Evolutionary conservation across 2,888 invertebrate genomes (phyloP), one percentile per base, ranked within the genome.

Genomic region (Microctonus aethiopoides): DNA sequence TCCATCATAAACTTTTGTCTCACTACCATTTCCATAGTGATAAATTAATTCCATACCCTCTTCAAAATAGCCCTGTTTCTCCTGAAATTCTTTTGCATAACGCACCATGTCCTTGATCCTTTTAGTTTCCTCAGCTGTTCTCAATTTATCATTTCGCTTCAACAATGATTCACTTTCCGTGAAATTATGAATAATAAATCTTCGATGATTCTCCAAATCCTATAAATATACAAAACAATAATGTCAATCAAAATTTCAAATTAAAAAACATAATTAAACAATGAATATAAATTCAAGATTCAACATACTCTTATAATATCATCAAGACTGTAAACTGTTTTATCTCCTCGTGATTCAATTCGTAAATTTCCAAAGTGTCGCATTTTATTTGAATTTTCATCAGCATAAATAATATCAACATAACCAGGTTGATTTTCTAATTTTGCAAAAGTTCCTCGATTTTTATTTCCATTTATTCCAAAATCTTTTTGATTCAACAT

Each of bases 21-120:
- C 52, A 13, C 32, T 52, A 13, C 24, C 63, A 36, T 60, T 71
- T 4, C 85, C 85, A 22, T 81, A 84, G 72, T 86, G 85, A 74
- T 85, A 86, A 34, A 85, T 78, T 66, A 86, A 63, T 65, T 84
- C 80, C 83, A 86, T 83, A 46, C 84, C 85, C 68, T 86, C 80
- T 67, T 86, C 86, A 74, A 80, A 86, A 68, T 80, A 86, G 4
- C 86, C 86, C 24, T 85, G 76, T 59, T 78, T 76, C 70, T 86
- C 86, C 66, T 85, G 83, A 68, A 80, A 82, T 29, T 81, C 77
- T 60, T 76, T 80, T 34, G 86, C 86, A 77, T 86, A 86, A 62
- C 86, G 79, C 6, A 77, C 63, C 20, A 84, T 68, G 67, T 83
- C 82, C 59, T 80, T 76, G 62, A 85, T 77, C 46, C 77, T 77